phyloP scores from a whole-genome alignment of 2,113 vertebrate species.

The Ammodytes dubius region DNA sequence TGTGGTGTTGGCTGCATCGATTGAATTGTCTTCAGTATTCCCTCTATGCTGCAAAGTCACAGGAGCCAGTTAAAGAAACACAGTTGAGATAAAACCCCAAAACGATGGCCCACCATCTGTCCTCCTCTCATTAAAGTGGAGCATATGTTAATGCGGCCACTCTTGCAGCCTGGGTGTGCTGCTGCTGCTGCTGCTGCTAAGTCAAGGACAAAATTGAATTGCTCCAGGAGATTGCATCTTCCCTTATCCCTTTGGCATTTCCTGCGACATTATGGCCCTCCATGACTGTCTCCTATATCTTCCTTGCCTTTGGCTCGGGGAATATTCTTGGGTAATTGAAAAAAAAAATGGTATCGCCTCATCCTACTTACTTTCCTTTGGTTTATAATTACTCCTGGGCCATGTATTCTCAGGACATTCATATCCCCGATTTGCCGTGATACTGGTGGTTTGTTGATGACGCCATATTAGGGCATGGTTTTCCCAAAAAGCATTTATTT shows the following conservation, averaged over 20 bases:
- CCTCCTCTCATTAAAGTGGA: conserved; percentile 76
- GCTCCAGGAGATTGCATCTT: conserved; percentile 69
- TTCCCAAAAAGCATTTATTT: background rate
- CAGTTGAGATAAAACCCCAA: conserved; percentile 64
- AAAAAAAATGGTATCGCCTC: conserved; percentile 17
- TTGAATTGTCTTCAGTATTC: background rate
- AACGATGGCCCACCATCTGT: conserved; percentile 78
- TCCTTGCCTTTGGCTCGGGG: background rate
- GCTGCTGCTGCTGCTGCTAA: conserved; percentile 74
- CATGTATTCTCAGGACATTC: conserved; percentile 15
- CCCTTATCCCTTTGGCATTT: conserved; percentile 69
- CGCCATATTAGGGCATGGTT: background rate
- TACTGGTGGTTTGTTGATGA: conserved; percentile 6
- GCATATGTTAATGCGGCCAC: conserved; percentile 81
- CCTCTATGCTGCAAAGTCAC: conserved; percentile 64
- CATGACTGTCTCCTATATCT: conserved; percentile 20
- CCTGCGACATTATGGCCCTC: conserved; percentile 33
- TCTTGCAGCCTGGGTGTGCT: conserved; percentile 62
- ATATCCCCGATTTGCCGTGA: conserved; percentile 32
- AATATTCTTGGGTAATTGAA: conserved; percentile 6
- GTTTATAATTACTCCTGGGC: conserved; percentile 33
- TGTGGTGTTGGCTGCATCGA: background rate
- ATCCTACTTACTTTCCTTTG: conserved; percentile 18
- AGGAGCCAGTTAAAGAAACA: conserved; percentile 42
- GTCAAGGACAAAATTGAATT: conserved; percentile 82